A percentile compares a stretch with the other conserved stretches of the same genome.
phyloP scores from a whole-genome alignment of 37 sponge, comb jelly and placozoan genomes.

The Mnemiopsis leidyi region DNA sequence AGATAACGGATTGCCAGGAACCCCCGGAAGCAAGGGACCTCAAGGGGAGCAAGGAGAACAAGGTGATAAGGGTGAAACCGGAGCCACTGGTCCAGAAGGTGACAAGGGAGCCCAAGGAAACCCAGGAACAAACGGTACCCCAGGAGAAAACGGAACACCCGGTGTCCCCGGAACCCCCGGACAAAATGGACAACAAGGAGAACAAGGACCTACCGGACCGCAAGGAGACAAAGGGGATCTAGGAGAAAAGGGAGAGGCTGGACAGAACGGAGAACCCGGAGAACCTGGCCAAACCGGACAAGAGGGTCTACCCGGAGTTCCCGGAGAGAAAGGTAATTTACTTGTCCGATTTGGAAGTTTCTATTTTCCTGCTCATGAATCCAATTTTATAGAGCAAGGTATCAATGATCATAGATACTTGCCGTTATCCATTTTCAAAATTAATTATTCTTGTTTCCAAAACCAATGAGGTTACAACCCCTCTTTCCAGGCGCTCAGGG shows the following conservation, averaged over 20 bases:
- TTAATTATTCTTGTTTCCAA: no score
- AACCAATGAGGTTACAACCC: no score
- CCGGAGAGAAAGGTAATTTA: not conserved
- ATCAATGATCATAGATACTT: no score
- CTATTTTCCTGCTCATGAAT: no score
- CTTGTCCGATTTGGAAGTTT: no score
- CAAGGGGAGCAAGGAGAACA: not conserved
- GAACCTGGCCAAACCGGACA: not conserved
- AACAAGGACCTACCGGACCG: not conserved
- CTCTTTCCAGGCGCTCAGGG: not conserved
- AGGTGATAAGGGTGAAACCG: not conserved
- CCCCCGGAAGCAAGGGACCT: not conserved
- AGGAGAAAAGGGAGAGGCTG: slow-evolving; percentile 30
- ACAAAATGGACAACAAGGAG: slow-evolving; percentile 16
- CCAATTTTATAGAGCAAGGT: no score
- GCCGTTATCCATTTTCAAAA: no score
- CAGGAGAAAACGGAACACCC: slow-evolving; percentile 29
- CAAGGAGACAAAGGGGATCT: slow-evolving; percentile 39
- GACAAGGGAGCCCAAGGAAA: not conserved
- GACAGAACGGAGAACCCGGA: not conserved
- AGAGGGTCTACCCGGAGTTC: slow-evolving; percentile 7
- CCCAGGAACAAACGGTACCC: not conserved
- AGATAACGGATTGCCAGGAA: slow-evolving; percentile 1
- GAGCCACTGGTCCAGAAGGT: not conserved
- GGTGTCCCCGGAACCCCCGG: slow-evolving; percentile 51